Base-by-base conservation (phyloP, 2,797 vertebrate genomes). In the Phoeniculus purpureus region DNA sequence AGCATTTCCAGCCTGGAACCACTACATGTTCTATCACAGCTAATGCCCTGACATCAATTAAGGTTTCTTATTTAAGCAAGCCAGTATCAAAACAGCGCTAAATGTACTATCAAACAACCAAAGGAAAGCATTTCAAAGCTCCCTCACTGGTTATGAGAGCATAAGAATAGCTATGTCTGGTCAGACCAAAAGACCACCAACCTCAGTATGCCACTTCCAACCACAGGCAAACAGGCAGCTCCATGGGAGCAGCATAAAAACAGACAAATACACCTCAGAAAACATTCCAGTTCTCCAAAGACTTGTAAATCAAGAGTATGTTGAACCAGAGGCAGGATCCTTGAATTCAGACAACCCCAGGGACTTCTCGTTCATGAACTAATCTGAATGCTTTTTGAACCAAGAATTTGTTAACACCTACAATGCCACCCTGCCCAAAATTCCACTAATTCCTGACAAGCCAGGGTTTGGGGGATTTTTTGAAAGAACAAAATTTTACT, bases 381-480 rank as follows among this genome's bases (percentile, higher is more conserved):
- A 50, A 77, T 10, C 10, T 47, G 43, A 93, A 64, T 3, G 23
- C 15, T 59, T 92, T 68, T 25, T 27, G 32, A 77, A 8, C 9
- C 37, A 48, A 26, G n/a, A 80, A 61, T 32, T 26, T 31, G 47
- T 37, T 18, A 58, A n/a, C 32, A 77, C 20, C 75, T 59, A 54
- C 7, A 60, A 19, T 0, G 77, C 15, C 8, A 5, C 10, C 10
- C 25, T 54, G n/a, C 27, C 80, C 3, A 83, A 80, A 85, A 92
- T 29, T 47, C 17, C 29, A 67, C 32, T 54, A 86, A 93, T 61
- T 66, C 65, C 56, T 40, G 25, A 90, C 86, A 88, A 93, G 18
- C 5, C 20, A 54, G 25, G 2, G 0, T 0, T 43, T 43, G 43
- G 43, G 43, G 43, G 13, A 6, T n/a, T 65, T 77, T 76, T 17